Evolutionary conservation across 1,140 invertebrate genomes (phyloP).

Genomic region (Drosophila baimaii): DNA sequence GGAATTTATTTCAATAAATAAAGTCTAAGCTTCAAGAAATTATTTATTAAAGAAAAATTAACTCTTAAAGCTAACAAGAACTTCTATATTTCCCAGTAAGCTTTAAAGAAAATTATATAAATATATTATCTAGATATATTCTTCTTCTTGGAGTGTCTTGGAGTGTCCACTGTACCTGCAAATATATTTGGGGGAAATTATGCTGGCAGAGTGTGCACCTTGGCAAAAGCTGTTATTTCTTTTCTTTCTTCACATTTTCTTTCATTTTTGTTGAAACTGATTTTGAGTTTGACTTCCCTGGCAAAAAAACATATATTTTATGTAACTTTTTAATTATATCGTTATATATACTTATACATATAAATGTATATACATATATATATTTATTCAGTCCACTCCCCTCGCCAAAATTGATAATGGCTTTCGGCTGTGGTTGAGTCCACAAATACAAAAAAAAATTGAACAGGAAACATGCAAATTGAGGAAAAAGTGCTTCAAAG

Average conservation of each 20-base stretch:
- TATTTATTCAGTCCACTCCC: constrained; percentile 5
- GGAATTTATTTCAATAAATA: too few relatives aligned
- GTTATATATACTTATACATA: constrained; percentile 48
- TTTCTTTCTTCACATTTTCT: constrained; percentile 6
- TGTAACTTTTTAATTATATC: constrained; percentile 82
- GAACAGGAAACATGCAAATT: constrained; percentile 59
- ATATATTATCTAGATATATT: background rate
- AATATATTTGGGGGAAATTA: background rate
- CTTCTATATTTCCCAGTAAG: too few relatives aligned
- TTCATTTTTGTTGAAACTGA: constrained; percentile 18
- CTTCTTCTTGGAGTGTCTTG: background rate
- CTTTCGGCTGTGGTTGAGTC: constrained; percentile 46
- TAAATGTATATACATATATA: constrained; percentile 14
- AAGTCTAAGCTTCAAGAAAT: accelerated
- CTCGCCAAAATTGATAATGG: constrained; percentile 66
- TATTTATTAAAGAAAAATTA: too few relatives aligned
- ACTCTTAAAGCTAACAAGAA: too few relatives aligned
- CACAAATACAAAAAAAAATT: constrained; percentile 12
- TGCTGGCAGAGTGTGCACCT: constrained; percentile 1
- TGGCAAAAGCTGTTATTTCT: constrained; percentile 3
- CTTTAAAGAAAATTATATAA: too few relatives aligned
- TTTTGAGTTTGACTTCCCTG: constrained; percentile 27
- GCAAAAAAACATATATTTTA: constrained; percentile 59
- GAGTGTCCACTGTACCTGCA: background rate
- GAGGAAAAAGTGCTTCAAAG: constrained; percentile 36